phyloP scores from a whole-genome alignment of 1,140 invertebrate genomes.

The Procambarus clarkii region DNA sequence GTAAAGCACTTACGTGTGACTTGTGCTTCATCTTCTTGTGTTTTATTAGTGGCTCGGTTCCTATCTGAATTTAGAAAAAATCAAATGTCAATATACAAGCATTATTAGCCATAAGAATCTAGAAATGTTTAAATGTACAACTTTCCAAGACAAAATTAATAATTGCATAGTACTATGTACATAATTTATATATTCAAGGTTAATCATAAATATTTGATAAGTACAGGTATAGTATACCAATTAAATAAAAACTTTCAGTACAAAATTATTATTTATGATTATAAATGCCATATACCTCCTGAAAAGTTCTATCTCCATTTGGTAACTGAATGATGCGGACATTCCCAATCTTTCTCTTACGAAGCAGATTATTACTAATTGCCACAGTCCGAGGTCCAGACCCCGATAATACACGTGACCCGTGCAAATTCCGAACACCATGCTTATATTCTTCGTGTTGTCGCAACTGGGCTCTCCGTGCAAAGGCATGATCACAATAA shows the following conservation, averaged over 20 bases:
- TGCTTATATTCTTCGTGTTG: slow-evolving; percentile 81
- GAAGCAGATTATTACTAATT: slow-evolving; percentile 35
- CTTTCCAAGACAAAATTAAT: not conserved
- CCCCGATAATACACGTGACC: slow-evolving; percentile 24
- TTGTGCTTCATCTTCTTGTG: slow-evolving; percentile 40
- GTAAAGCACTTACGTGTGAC: slow-evolving; percentile 5
- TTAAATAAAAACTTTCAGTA: not conserved
- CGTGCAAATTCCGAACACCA: slow-evolving; percentile 75
- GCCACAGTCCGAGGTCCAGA: slow-evolving; percentile 3
- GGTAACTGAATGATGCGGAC: slow-evolving; percentile 76
- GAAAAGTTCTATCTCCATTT: slow-evolving; percentile 74
- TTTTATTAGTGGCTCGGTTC: slow-evolving; percentile 15
- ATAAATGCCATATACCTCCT: slow-evolving; percentile 20
- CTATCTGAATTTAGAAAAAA: not conserved
- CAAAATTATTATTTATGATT: not conserved
- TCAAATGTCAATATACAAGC: too few relatives aligned
- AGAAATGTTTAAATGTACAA: not conserved
- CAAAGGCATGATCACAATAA: slow-evolving; percentile 79
- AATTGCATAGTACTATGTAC: not conserved
- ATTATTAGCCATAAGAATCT: too few relatives aligned
- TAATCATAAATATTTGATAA: not conserved
- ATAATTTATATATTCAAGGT: not conserved
- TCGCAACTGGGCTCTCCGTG: slow-evolving; percentile 78
- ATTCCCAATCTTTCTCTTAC: slow-evolving; percentile 74
- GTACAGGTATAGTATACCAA: too few relatives aligned